Base-by-base conservation (phyloP, 2,797 vertebrate species). In the Labroides dimidiatus region DNA sequence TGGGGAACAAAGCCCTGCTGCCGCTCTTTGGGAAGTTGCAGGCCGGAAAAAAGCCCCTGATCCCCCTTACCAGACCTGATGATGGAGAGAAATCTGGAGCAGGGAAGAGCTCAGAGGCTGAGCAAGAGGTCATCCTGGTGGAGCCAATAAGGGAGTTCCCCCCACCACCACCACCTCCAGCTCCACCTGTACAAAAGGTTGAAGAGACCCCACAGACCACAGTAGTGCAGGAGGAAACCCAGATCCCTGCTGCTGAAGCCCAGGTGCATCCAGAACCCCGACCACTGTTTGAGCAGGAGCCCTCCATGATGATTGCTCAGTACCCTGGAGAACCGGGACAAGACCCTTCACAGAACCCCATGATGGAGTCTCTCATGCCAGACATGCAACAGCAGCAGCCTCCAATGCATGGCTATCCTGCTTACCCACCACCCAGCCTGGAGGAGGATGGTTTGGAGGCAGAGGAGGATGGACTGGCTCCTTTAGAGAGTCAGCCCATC, bases 401-500 rank as follows among this genome's bases (percentile, higher is more conserved):
- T 41, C 75, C 72, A 19, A 93, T 96, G 1, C 97, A 98, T 27
- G 94, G 92, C 59, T 97, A 98, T 74, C 83, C 96, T 0, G 79
- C 83, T 47, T 99, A 97, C 0, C 91, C 95, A 6, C 93, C 96
- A 27, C 93, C 95, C 72, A 90, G 77, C 1, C 88, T 96, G 78
- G 97, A 99, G 57, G 95, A 96, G 0, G 95, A 95, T 0, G 80
- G 92, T 60, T 80, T 94, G 78, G 94, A 95, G 75, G 85, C 91
- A 0, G 94, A 95, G 81, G 94, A 95, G 54, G 94, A 95, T 1
- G 96, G 97, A 1, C 85, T 99, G 56, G 98, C 98, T 0, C 98
- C 98, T 0, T 84, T 99, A 11, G 98, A 99, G 91, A 99, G 97
- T 91, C 98, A 99, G 75, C 98, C 98, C 4, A 99, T 99, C 75